Base-by-base conservation (phyloP, 2,797 vertebrate genomes). In the Parauchenoglanis ngamensis region DNA sequence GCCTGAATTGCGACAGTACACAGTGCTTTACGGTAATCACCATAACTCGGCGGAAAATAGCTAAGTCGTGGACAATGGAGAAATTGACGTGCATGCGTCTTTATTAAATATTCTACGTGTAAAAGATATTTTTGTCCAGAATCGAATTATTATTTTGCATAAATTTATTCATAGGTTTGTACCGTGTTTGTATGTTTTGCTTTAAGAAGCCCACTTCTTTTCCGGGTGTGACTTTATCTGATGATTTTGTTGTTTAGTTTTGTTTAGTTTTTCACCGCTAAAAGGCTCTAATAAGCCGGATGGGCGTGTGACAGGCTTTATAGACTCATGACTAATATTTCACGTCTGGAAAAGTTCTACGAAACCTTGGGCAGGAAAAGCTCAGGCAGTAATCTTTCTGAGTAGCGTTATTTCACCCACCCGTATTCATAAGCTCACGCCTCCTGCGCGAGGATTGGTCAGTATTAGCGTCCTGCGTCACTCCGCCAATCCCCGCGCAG, bases 41-140 rank as follows among this genome's bases (percentile, higher is more conserved):
- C 17, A 17, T 0, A 2, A 5, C 12, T 31, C 15, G 12, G 23
- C 12, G 25, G 0, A 2, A 1, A 25, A 19, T 19, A 28, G 12
- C 17, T 17, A 8, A 72, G 5, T 44, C 68, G 10, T 13, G 25
- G 0, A n/a, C 23, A 0, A 0, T 2, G 13, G 23, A 52, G 13
- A 52, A 6, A 52, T 49, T 49, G n/a, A 4, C 13, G 13, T 25
- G 11, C 6, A 76, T 7, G 52, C 0, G 1, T 40, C 11, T 7
- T 49, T 13, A 73, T 23, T 73, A 12, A 25, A n/a, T 13, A n/a
- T 75, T 75, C 49, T 49, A 23, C 35, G 44, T n/a, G 44, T 75
- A n/a, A 75, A 5, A n/a, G 5, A 25, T 46, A 31, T 52, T n/a
- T 7, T 15, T 44, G 46, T 46, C 10, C 13, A 73, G 11, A 46